A percentile compares a stretch with the other conserved stretches of the same genome.
phyloP scores from a whole-genome alignment of 2,797 vertebrate species.

The Yasuhikotakia modesta region DNA sequence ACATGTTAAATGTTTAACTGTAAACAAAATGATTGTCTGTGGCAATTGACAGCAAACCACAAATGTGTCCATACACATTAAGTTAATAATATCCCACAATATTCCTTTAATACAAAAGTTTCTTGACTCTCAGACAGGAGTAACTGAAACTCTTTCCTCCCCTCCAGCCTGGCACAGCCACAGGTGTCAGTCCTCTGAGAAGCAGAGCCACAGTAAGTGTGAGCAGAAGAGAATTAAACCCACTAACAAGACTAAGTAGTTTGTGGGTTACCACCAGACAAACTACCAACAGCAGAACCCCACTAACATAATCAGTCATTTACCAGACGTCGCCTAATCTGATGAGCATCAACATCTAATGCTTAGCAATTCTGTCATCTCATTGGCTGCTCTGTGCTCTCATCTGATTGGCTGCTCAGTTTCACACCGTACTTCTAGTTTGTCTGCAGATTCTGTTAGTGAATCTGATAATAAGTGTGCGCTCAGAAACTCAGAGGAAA shows the following conservation, averaged over 20 bases:
- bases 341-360: conserved; percentile 9
- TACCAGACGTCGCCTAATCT: not conserved
- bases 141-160: conserved; percentile 45
- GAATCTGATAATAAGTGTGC: not conserved
- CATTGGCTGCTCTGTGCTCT: conserved; percentile 14
- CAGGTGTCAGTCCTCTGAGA: conserved; percentile 58
- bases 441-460: not conserved
- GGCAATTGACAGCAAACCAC: no score
- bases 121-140: not conserved
- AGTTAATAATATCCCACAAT: conserved; percentile 2
- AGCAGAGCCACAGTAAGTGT: conserved; percentile 63
- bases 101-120: conserved; percentile 6
- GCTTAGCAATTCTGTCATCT: conserved; percentile 1
- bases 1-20: no score
- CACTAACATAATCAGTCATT: conserved; percentile 15
- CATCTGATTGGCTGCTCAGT: not conserved
- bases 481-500: not conserved
- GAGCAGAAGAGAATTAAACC: conserved; percentile 10
- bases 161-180: conserved; percentile 53
- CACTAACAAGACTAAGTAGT: conserved; percentile 13
- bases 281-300: conserved; percentile 5
- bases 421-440: not conserved
- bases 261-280: conserved; percentile 15
- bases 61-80: not conserved
- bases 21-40: no score